phyloP scores from a whole-genome alignment of 1,140 invertebrate species.

The Oryctes rhinoceros region DNA sequence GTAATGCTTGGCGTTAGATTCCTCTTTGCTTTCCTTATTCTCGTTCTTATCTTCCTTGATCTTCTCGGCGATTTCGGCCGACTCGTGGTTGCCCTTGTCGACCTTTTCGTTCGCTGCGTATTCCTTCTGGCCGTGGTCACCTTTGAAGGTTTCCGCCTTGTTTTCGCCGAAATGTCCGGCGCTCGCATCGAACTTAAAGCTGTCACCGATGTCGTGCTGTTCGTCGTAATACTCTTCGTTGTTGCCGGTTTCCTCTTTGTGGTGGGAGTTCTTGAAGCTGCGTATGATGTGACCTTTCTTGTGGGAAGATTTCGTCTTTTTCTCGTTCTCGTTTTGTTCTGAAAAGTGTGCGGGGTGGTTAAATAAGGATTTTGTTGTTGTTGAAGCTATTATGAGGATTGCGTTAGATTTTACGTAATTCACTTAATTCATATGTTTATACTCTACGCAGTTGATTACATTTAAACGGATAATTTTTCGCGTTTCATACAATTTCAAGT shows the following conservation, averaged over 20 bases:
- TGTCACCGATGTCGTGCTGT: constrained; percentile 68
- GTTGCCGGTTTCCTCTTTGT: constrained; percentile 73
- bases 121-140: constrained; percentile 65
- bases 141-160: constrained; percentile 64
- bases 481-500: too few species aligned
- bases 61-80: constrained; percentile 64
- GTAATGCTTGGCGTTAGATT: constrained; percentile 63
- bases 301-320: constrained; percentile 66
- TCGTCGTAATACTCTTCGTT: constrained; percentile 73
- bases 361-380: too few species aligned
- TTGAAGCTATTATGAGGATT: too few species aligned
- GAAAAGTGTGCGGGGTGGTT: not conserved
- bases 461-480: too few species aligned
- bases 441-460: too few species aligned
- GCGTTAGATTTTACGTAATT: too few species aligned
- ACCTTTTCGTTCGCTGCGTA: constrained; percentile 64
- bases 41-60: constrained; percentile 65
- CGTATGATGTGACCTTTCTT: constrained; percentile 73
- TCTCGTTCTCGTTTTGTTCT: constrained; percentile 63
- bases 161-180: constrained; percentile 66
- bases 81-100: constrained; percentile 65
- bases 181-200: constrained; percentile 62
- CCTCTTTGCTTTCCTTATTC: constrained; percentile 65
- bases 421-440: too few species aligned
- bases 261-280: constrained; percentile 71